Conservation (phyloP, 2,888 invertebrate genomes). For the Scaptomyza parva region DNA sequence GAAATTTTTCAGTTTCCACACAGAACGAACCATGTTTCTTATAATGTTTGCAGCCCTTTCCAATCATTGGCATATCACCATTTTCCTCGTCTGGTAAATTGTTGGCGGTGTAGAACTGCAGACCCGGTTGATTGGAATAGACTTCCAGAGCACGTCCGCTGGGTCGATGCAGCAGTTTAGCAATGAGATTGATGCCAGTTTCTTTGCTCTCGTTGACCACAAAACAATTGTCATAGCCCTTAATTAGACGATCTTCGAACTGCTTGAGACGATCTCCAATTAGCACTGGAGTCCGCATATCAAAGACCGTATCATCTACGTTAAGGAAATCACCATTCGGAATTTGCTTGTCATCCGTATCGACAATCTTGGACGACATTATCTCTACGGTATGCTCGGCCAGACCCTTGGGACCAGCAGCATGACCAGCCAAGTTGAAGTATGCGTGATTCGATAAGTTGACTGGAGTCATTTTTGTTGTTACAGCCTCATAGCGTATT, state of each 20-base stretch:
- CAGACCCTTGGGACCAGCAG: conserved; percentile 87
- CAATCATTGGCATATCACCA: conserved; percentile 86
- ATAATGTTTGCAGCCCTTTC: conserved; percentile 90
- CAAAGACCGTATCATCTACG: conserved; percentile 85
- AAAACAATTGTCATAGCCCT: conserved; percentile 71
- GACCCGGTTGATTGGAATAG: conserved; percentile 93
- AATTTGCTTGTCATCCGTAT: conserved; percentile 88
- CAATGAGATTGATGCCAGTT: conserved; percentile 42
- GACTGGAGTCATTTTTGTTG: conserved; percentile 92
- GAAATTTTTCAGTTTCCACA: conserved; percentile 96
- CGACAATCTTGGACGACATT: conserved; percentile 91
- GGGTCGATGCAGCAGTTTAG: conserved; percentile 86
- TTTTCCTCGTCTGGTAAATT: conserved; percentile 88
- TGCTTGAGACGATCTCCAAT: conserved; percentile 89
- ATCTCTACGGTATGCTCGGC: conserved; percentile 90
- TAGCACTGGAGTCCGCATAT: conserved; percentile 89
- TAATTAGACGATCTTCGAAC: conserved; percentile 84
- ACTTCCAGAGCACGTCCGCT: conserved; percentile 92
- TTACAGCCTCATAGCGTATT: conserved; percentile 90
- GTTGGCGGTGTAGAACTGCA: conserved; percentile 96
- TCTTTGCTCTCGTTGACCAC: conserved; percentile 58
- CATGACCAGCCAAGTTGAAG: conserved; percentile 96
- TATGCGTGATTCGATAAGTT: conserved; percentile 95
- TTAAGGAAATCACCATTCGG: conserved; percentile 90
- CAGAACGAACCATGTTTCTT: conserved; percentile 92